phyloP scores from a whole-genome alignment of 2,888 invertebrate genomes.

The Nebria salina region DNA sequence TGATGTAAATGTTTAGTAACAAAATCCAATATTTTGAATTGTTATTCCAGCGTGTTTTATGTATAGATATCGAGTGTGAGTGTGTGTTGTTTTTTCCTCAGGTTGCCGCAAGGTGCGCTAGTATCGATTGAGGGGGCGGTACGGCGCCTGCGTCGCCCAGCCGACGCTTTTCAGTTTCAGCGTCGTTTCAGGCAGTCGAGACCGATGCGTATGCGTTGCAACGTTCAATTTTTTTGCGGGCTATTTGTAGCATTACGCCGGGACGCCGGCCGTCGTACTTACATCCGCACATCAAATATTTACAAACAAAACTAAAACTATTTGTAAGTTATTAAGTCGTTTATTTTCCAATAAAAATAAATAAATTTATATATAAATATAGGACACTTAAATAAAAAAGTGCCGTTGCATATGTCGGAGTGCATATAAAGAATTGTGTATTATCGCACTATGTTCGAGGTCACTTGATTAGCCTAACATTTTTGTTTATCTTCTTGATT shows the following conservation, averaged over 20 bases:
- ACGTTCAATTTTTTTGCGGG: background rate
- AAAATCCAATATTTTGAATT: background rate
- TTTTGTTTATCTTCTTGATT: background rate
- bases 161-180: background rate
- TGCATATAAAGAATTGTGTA: background rate
- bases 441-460: background rate
- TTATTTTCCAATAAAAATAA: too few relatives aligned
- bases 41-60: background rate
- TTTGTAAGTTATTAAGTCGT: background rate
- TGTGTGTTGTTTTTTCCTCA: constrained; percentile 41
- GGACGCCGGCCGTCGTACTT: constrained; percentile 3
- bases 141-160: constrained; percentile 28
- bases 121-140: constrained; percentile 40
- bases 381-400: too few relatives aligned
- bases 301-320: background rate
- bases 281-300: background rate
- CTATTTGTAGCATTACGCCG: background rate
- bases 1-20: too few relatives aligned
- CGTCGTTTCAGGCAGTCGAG: background rate
- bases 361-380: background rate
- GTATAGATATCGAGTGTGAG: constrained; percentile 3
- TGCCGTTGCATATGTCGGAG: too few relatives aligned
- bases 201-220: background rate
- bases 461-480: background rate
- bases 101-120: constrained; percentile 40